A percentile compares a stretch with the other conserved stretches of the same genome.
Conservation (phyloP, 2,888 invertebrate genomes). For the Caenorhabditis doughertyi region DNA sequence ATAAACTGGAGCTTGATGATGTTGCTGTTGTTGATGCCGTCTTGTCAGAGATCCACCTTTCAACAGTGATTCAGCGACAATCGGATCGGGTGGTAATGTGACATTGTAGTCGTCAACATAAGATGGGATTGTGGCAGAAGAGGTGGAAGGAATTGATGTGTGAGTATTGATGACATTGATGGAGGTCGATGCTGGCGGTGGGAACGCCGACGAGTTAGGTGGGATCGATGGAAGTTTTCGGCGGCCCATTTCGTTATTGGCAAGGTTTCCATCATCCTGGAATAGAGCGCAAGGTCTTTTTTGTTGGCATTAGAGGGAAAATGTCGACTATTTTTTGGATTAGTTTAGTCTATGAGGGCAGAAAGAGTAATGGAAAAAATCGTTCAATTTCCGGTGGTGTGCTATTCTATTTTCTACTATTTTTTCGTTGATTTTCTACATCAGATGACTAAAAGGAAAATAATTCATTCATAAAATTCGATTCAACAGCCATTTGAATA, state of each 20-base stretch:
- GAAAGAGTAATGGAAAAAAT: not conserved
- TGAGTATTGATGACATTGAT: constrained; percentile 49
- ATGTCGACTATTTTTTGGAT: not conserved
- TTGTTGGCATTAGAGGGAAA: not conserved
- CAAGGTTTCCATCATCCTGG: constrained; percentile 74
- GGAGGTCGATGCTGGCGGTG: constrained; percentile 57
- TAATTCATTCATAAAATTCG: not conserved
- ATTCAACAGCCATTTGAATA: not conserved
- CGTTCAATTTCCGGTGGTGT: constrained; percentile 35
- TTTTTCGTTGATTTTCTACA: not conserved
- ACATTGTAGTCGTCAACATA: constrained; percentile 57
- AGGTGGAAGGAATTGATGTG: constrained; percentile 48
- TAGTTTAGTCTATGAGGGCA: constrained; percentile 6
- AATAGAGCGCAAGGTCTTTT: constrained; percentile 32
- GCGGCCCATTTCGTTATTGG: constrained; percentile 79
- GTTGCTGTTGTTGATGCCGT: constrained; percentile 83
- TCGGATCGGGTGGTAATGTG: constrained; percentile 66
- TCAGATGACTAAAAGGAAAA: not conserved
- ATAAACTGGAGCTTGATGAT: constrained; percentile 68
- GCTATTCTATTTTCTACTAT: not conserved
- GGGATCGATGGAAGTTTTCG: constrained; percentile 80
- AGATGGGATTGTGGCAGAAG: constrained; percentile 35
- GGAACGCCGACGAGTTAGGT: constrained; percentile 66
- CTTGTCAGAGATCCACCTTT: constrained; percentile 83
- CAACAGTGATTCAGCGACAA: constrained; percentile 52